phyloP scores from a whole-genome alignment of 2,888 invertebrate genomes.

The Drosophila recens region DNA sequence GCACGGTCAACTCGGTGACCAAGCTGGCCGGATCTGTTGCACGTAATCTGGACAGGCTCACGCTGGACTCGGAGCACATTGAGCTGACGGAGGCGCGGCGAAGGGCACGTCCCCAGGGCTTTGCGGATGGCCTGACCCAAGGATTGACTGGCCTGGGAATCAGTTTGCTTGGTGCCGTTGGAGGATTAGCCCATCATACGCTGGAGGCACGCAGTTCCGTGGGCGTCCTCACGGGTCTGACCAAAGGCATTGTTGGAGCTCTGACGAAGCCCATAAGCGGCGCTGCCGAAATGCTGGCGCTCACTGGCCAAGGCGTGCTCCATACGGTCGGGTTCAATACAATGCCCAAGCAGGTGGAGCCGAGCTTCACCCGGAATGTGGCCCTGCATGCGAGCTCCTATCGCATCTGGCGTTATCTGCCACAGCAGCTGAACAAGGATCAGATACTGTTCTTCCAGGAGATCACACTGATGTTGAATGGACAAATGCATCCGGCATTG shows the following conservation, averaged over 20 bases:
- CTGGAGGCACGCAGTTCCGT: constrained; percentile 91
- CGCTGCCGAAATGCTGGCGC: constrained; percentile 96
- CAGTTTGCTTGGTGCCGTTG: constrained; percentile 94
- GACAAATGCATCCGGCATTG: constrained; percentile 72
- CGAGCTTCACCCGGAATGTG: constrained; percentile 66
- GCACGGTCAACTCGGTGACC: constrained; percentile 94
- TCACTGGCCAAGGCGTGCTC: constrained; percentile 95
- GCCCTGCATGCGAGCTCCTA: constrained; percentile 76
- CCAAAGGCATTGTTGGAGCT: constrained; percentile 94
- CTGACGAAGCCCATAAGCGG: constrained; percentile 97
- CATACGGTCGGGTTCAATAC: constrained; percentile 94
- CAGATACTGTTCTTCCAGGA: constrained; percentile 83
- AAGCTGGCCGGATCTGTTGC: constrained; percentile 97
- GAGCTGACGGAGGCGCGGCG: constrained; percentile 93
- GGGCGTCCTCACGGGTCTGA: constrained; percentile 91
- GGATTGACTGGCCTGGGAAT: constrained; percentile 96
- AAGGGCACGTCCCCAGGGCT: constrained; percentile 91
- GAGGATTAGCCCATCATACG: constrained; percentile 97
- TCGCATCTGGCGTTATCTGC: constrained; percentile 82
- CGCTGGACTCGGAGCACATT: constrained; percentile 94
- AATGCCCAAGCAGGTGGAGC: constrained; percentile 83
- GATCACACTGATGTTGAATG: constrained; percentile 73
- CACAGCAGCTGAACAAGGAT: constrained; percentile 73
- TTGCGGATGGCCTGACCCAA: constrained; percentile 93
- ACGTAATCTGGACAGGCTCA: constrained; percentile 95